Base-by-base conservation (phyloP, 2,797 vertebrate species). In the Squalus acanthias region DNA sequence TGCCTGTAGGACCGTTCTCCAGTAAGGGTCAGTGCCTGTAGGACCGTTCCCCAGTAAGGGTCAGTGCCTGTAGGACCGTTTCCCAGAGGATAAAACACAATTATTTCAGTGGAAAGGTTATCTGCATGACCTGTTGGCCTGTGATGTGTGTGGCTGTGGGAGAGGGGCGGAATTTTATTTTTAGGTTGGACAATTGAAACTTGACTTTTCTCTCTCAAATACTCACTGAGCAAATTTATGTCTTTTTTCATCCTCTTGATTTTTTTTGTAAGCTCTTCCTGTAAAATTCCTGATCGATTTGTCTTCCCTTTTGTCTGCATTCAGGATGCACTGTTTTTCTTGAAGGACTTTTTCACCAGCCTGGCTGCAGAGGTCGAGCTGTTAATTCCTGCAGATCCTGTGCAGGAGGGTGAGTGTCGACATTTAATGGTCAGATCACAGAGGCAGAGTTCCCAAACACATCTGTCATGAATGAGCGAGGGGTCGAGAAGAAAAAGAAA, bases 321-420 rank as follows among this genome's bases (percentile, higher is more conserved):
- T 93, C n/a, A 99, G 99, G 99, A 99, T 97, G 99, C 99, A 63
- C 98, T 99, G 97, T 99, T 99, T 98, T 99, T 99, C 98, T 97
- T 99, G 97, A 99, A 99, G 97, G 99, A 99, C 97, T 99, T 99
- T 97, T 99, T 99, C 96, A 98, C 98, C 69, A 99, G 99, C 97
- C 98, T 99, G 96, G 98, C 99, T 96, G 97, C 99, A 96, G 99
- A 99, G 97, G 99, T 99, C 39, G 99, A 99, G 97, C 98, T 99
- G 96, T 98, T 99, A 76, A 98, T 98, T 96, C 98, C 99, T 67
- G 99, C 99, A 91, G 98, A 98, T 96, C 99, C 99, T 97, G 70
- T 65, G 7, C 65, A 91, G 63, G 99, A 99, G 98, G 99, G 99
- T 99, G 98, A 96, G 94, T 70, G 39, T 22, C 39, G 24, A 39